phyloP scores from a whole-genome alignment of 1,140 invertebrate genomes.

The Samia ricini region DNA sequence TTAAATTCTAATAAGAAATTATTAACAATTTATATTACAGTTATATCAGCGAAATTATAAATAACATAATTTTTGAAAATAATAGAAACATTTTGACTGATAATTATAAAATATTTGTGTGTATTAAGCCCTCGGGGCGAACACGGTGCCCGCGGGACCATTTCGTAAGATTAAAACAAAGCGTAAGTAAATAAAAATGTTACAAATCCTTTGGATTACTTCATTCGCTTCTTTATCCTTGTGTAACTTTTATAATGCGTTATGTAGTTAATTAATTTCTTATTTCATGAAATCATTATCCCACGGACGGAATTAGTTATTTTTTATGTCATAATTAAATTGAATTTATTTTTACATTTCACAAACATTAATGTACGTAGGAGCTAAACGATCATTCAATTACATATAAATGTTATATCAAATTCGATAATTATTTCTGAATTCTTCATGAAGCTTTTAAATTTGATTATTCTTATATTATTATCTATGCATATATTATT shows the following conservation, averaged over 20 bases:
- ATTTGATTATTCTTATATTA: no score
- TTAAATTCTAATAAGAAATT: no score
- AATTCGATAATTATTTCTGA: no score
- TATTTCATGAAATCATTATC: not conserved
- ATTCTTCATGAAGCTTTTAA: no score
- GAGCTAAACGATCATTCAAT: no score
- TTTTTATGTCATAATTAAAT: no score
- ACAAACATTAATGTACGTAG: no score
- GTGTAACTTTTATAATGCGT: not conserved
- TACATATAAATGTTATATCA: no score
- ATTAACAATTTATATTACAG: not conserved
- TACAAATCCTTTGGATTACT: conserved; percentile 10
- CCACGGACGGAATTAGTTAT: not conserved
- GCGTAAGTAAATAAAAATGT: conserved; percentile 4
- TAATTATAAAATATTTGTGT: conserved; percentile 16
- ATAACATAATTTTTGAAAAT: not conserved
- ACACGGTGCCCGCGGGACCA: not conserved
- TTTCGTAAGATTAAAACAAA: conserved; percentile 16
- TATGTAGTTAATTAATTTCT: not conserved
- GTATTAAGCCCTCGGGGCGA: conserved; percentile 6
- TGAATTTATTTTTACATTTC: no score
- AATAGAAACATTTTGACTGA: conserved; percentile 14
- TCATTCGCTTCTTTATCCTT: conserved; percentile 11
- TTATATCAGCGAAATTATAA: not conserved
- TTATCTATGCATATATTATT: no score